Evolutionary conservation across 2,888 invertebrate genomes (phyloP).

Genomic region (Cephus rjabovi): DNA sequence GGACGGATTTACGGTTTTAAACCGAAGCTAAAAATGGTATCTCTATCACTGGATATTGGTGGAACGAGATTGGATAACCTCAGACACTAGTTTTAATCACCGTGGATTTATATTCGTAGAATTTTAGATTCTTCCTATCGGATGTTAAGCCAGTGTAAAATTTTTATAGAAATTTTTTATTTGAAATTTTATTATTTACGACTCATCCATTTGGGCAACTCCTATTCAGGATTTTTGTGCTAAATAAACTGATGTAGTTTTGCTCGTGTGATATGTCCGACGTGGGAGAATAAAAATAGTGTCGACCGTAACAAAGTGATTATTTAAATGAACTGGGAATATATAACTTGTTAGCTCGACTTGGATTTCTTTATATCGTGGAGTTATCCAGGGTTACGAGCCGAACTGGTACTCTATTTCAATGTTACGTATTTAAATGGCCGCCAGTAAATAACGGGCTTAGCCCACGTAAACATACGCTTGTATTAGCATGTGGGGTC

Average conservation of each 20-base stretch:
- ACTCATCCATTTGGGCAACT: background rate
- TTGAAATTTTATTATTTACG: background rate
- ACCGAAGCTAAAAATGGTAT: background rate
- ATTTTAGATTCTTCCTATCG: background rate
- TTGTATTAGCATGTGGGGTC: background rate
- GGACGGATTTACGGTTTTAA: background rate
- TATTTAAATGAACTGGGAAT: slow-evolving; percentile 1
- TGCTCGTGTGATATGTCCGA: background rate
- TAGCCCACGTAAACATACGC: slow-evolving; percentile 3
- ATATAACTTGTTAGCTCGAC: background rate
- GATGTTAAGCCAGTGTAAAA: background rate
- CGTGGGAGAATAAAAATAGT: background rate
- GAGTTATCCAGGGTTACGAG: background rate
- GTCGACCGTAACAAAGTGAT: background rate
- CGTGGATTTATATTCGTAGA: slow-evolving; percentile 19
- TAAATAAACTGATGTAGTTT: background rate
- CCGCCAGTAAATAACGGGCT: slow-evolving; percentile 1
- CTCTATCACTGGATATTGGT: slow-evolving; percentile 8
- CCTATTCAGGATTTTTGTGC: background rate
- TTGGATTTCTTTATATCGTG: background rate
- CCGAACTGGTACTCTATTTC: background rate
- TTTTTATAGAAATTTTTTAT: background rate
- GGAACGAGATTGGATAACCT: slow-evolving; percentile 15
- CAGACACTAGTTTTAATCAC: slow-evolving; percentile 14
- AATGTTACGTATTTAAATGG: slow-evolving; percentile 2